Base-by-base conservation (phyloP, 2,797 vertebrate genomes). In the Euphonia xanthogaster region DNA sequence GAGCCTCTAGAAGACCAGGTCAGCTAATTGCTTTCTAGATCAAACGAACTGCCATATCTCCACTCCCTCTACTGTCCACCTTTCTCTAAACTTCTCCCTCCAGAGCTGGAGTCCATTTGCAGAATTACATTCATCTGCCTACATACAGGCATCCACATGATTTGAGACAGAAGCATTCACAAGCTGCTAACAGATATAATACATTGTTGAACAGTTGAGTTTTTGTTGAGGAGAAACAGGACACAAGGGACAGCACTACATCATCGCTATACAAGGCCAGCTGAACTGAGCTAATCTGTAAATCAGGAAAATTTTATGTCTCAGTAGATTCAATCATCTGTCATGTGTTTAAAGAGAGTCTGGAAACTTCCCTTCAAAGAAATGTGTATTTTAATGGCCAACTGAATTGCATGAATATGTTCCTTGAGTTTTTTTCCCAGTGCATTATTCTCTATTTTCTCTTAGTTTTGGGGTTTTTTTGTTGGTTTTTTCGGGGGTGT, bases 1-100 rank as follows among this genome's bases (percentile, higher is more conserved):
- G 17, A n/a, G 13, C 19, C 30, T 80, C 17, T 53, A 42, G 33
- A 33, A 73, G 42, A 70, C 7, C 21, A n/a, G 19, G 7, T 39
- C 18, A 73, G 16, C 40, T 40, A 37, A 40, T 51, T 50, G 17
- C 10, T 79, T 54, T 83, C 53, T 50, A 57, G 31, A 27, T 25
- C 27, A 1, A 7, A 1, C 10, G 11, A 23, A 1, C 3, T 51
- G 7, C 25, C n/a, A 11, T 20, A 17, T 30, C 11, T 48, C 33
- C 35, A 37, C 15, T 45, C 22, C 17, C 30, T 51, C 4, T 51
- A 5, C 31, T n/a, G 28, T 20, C n/a, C 14, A 58, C 4, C 5
- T 42, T 82, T 50, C 31, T 35, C 70, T 50, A 40, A 74, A n/a
- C 6, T 33, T 67, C 50, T 60, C 58, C 72, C 35, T 33, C 40